Evolutionary conservation across 2,888 invertebrate species (phyloP).

Genomic region (Scelioninae gen. 1): DNA sequence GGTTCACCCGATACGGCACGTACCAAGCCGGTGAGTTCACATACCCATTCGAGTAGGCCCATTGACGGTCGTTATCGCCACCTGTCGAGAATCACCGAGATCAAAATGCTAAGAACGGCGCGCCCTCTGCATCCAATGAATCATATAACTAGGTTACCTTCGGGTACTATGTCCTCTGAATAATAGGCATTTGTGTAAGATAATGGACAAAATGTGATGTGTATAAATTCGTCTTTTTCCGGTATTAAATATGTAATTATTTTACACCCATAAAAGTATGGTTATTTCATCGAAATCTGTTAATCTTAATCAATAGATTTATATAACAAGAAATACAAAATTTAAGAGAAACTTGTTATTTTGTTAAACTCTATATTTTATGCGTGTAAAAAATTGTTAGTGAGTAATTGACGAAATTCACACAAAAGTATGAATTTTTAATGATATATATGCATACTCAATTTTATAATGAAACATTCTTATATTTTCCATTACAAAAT

Average conservation of each 20-base stretch:
- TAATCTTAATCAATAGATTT: too few species aligned
- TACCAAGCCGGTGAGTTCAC: slow-evolving; percentile 84
- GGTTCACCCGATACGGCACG: slow-evolving; percentile 83
- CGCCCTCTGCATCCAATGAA: slow-evolving; percentile 60
- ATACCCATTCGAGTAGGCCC: slow-evolving; percentile 84
- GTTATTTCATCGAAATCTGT: too few species aligned
- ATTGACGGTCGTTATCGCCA: slow-evolving; percentile 83
- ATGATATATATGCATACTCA: too few species aligned
- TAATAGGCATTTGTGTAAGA: slow-evolving; percentile 52
- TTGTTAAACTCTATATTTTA: too few species aligned
- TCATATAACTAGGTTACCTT: slow-evolving; percentile 45
- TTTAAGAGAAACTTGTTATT: too few species aligned
- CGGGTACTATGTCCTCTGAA: slow-evolving; percentile 48
- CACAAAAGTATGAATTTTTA: too few species aligned
- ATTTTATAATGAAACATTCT: too few species aligned
- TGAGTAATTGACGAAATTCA: too few species aligned
- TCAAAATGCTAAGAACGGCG: slow-evolving; percentile 73
- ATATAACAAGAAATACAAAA: too few species aligned
- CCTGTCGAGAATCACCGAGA: slow-evolving; percentile 82
- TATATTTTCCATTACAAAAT: too few species aligned
- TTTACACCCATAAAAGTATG: too few species aligned
- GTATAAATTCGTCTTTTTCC: not conserved
- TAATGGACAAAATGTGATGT: not conserved
- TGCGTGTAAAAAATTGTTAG: too few species aligned
- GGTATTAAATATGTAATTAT: not conserved